Evolutionary conservation across 2,113 vertebrate genomes (phyloP), one percentile per base, ranked within the genome.

Genomic region (Pluvialis apricaria): DNA sequence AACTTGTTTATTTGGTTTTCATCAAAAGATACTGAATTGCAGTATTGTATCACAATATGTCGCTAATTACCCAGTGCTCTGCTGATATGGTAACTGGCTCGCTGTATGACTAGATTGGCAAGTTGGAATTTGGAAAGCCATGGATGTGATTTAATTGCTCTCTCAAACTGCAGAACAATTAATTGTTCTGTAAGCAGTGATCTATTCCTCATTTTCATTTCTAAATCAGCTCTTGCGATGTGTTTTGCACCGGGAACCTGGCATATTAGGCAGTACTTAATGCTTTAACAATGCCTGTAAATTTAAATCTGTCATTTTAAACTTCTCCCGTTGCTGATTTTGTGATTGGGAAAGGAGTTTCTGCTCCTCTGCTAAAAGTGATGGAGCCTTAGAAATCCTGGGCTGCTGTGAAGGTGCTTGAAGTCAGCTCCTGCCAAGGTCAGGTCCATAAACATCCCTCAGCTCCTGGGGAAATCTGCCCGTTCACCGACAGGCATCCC

Each of bases 241-340:
- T 28, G 61, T 82, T 94, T 94, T 88, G 86, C 81, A 58, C 54
- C 9, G 32, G 71, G 84, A 91, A 36, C 58, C 40, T 90, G 92
- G 70, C 36, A 7, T 9, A n/a, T 80, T 34, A 88, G 38, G 89
- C 71, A 55, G 38, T 11, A 34, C 26, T 73, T 47, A 58, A 62
- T 75, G 66, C 66, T 92, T 91, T 87, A 73, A 70, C 42, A 51
- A 18, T 20, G 75, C 60, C 52, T 82, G 38, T 85, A 84, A 80
- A 92, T 80, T 80, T 62, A 31, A 77, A 70, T 80, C 34, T 66
- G 54, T 80, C 45, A 32, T 92, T 95, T 97, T 32, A 77, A 73
- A 88, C 64, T 18, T 22, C 62, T 77, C 64, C 54, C 4, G 18
- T 85, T 55, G 84, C 44, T 92, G 73, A 86, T 87, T 96, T 95